These are phyloP conservation scores for Myiopsitta monachus DNA, from an alignment of 2,113 vertebrate species.

Conservation along the genomic window DNA sequence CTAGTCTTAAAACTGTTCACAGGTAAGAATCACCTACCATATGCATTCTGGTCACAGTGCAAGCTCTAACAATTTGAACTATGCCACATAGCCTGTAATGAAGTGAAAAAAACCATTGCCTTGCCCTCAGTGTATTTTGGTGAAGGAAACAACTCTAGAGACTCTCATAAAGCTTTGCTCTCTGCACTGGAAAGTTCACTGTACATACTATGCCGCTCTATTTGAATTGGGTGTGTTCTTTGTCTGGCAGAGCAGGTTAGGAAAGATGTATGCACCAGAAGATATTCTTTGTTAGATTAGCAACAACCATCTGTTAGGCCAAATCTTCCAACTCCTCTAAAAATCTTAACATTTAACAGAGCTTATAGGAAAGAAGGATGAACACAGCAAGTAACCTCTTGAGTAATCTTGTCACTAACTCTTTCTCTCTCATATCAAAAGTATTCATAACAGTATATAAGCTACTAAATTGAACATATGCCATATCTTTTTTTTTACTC, in stretches of 20 bases:
- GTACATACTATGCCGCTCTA: rapidly evolving
- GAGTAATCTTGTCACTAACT: neutral
- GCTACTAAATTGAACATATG: neutral
- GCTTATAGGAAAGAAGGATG: neutral
- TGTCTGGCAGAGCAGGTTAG: neutral
- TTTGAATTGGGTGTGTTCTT: rapidly evolving
- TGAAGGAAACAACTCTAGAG: neutral
- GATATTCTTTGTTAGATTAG: neutral
- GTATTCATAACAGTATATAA: neutral
- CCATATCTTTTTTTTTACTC: constrained; percentile 59
- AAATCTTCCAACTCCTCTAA: neutral
- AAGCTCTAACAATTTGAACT: neutral
- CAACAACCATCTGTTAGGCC: neutral
- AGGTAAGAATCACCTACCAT: neutral
- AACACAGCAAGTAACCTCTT: neutral
- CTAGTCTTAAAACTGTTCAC: neutral
- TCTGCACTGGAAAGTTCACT: neutral
- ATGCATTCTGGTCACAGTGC: neutral
- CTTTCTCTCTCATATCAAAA: neutral
- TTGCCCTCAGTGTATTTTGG: neutral
- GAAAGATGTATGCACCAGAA: neutral
- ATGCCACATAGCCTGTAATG: neutral
- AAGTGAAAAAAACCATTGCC: neutral
- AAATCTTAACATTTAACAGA: neutral
- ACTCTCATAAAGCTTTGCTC: neutral